Evolutionary conservation across 2,113 vertebrate species (phyloP).

Genomic region (Aptenodytes forsteri): DNA sequence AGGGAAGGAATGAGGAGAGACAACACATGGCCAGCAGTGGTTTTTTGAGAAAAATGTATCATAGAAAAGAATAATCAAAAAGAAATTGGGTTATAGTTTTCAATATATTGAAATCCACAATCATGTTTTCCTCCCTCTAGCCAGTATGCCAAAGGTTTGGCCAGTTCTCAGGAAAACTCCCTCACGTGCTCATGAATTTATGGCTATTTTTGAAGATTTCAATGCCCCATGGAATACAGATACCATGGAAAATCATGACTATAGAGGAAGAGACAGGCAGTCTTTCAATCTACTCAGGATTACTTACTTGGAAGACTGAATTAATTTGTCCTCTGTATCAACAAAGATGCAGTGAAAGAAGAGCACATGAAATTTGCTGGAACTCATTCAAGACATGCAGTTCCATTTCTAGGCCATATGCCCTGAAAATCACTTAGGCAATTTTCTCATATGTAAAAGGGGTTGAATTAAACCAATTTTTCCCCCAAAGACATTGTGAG

Average conservation of each 20-base stretch:
- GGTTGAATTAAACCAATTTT: neutral
- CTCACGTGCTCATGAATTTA: neutral
- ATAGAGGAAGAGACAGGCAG: neutral
- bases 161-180: neutral
- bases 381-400: conserved; percentile 35
- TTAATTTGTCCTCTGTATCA: conserved; percentile 36
- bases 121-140: neutral
- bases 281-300: neutral
- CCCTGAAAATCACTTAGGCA: conserved; percentile 30
- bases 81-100: neutral
- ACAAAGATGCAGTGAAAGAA: conserved; percentile 26
- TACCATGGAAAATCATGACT: neutral
- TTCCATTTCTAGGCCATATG: conserved; percentile 45
- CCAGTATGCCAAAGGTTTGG: neutral
- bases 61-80: neutral
- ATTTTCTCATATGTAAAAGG: neutral
- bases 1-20: neutral
- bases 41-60: neutral
- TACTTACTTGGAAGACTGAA: conserved; percentile 32
- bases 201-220: neutral
- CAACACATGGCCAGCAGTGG: neutral
- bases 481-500: neutral
- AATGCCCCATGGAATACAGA: neutral
- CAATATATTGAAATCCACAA: neutral
- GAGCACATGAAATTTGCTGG: conserved; percentile 44